Base-by-base conservation (phyloP, 1,140 invertebrate genomes). In the Drosophila pruinosa region DNA sequence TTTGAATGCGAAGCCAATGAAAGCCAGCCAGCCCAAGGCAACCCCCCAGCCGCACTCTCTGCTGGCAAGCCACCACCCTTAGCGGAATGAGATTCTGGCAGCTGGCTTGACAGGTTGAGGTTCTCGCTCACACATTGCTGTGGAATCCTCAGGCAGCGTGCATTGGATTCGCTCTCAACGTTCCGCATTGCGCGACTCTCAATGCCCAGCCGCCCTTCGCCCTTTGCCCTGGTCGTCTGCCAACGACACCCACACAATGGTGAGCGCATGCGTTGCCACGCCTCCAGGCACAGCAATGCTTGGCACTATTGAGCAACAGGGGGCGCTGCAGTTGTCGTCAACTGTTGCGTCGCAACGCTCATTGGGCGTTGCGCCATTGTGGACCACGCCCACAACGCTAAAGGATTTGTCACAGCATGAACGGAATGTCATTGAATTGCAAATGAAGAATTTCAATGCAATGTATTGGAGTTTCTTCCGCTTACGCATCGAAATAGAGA, bases 401-500 rank as follows among this genome's bases (percentile, higher is more conserved):
- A 64, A 67, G 53, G 62, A 67, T 74, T 70, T 71, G 38, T 48
- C 65, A 28, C 24, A 61, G 56, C 75, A 69, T 41, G 78, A 72
- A 82, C 21, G 82, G 78, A 88, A 88, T 88, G 75, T 82, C 72
- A 89, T 88, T 88, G 78, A 88, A 88, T 88, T 82, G 82, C 41
- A 88, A 77, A 88, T 88, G 78, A 89, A 78, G 82, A 78, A 88
- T 88, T 88, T 88, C 83, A 88, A 78, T 82, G 81, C 82, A 78
- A 62, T 86, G 78, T 62, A 71, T 78, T 72, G 83, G 83, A 82
- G 82, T 88, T 88, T 81, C 19, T 4, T 59, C 36, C 31, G 19
- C 22, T 17, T 24, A 17, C n/a, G 39, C 24, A 31, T 19, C 2
- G 34, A 31, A 1, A 19, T 19, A 4, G 28, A 4, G 1, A 8